These are phyloP conservation scores for Bemisia tabaci DNA, from an alignment of 1,140 invertebrate genomes.

Conservation along the genomic window DNA sequence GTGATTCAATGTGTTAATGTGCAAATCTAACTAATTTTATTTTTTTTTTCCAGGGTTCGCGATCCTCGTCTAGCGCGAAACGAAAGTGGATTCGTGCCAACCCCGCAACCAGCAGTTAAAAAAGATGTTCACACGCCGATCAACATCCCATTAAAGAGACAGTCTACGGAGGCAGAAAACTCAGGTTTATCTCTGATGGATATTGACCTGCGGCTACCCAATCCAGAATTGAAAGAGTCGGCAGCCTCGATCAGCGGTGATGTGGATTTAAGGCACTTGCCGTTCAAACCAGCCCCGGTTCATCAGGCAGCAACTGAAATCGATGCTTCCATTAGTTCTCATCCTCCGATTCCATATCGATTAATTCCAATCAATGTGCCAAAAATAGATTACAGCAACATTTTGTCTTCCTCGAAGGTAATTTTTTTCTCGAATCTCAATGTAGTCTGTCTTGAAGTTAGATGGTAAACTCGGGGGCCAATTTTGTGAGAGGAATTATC, in stretches of 20 bases:
- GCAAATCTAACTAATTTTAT: no score
- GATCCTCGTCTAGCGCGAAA: background rate
- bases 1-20: no score
- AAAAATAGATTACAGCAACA: conserved; percentile 19
- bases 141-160: background rate
- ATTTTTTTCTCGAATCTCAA: background rate
- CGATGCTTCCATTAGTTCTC: conserved; percentile 60
- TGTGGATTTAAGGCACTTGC: conserved; percentile 49
- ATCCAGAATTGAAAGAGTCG: background rate
- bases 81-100: background rate
- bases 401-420: conserved; percentile 7
- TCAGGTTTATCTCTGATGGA: background rate
- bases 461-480: no score
- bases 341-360: conserved; percentile 38
- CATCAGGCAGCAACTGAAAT: conserved; percentile 72
- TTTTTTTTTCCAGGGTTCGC: background rate
- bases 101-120: background rate
- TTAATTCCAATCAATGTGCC: conserved; percentile 12
- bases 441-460: no score
- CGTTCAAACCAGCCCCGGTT: conserved; percentile 59
- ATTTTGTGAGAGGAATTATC: no score
- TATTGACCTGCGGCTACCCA: conserved; percentile 3
- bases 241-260: conserved; percentile 28
- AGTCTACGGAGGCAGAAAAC: background rate
- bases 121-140: background rate